Percentiles rank a stretch among this genome's conserved stretches.
Conservation (phyloP, 2,797 vertebrate genomes). For the Urosaurus nigricauda region DNA sequence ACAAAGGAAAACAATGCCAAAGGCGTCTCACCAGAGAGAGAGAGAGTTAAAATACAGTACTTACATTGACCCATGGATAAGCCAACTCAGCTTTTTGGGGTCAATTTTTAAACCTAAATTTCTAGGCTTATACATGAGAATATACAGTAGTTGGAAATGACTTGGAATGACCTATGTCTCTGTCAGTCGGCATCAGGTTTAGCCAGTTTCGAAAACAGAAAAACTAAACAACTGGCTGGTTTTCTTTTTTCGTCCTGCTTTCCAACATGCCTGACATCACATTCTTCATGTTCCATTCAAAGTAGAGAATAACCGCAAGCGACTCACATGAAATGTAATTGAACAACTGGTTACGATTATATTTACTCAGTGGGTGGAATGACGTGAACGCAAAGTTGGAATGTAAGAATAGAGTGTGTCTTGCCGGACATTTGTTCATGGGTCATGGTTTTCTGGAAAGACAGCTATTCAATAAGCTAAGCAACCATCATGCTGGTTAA, state of each 20-base stretch:
- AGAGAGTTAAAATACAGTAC: too few species aligned
- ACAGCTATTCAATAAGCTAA: slow-evolving; percentile 38
- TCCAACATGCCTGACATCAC: slow-evolving; percentile 22
- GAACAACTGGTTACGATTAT: slow-evolving; percentile 73
- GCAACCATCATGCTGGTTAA: background rate
- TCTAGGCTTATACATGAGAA: too few species aligned
- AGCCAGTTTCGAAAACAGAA: background rate
- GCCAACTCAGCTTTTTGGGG: too few species aligned
- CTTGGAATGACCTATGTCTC: slow-evolving; percentile 3
- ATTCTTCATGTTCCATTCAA: slow-evolving; percentile 33
- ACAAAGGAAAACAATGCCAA: too few species aligned
- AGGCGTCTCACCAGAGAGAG: too few species aligned
- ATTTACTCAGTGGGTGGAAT: slow-evolving; percentile 68
- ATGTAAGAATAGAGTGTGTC: slow-evolving; percentile 54
- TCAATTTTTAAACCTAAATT: too few species aligned
- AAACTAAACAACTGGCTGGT: too few species aligned
- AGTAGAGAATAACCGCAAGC: background rate
- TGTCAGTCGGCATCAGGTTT: slow-evolving; percentile 7
- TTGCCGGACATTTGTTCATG: slow-evolving; percentile 62
- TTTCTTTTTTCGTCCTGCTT: too few species aligned
- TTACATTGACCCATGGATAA: too few species aligned
- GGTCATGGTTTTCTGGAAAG: slow-evolving; percentile 54
- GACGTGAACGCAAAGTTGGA: slow-evolving; percentile 60
- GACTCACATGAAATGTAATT: slow-evolving; percentile 44
- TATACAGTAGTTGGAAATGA: background rate